Conservation (phyloP, 30 jellyfish, hydroid and myxozoan species). For the Hydractinia echinata region DNA sequence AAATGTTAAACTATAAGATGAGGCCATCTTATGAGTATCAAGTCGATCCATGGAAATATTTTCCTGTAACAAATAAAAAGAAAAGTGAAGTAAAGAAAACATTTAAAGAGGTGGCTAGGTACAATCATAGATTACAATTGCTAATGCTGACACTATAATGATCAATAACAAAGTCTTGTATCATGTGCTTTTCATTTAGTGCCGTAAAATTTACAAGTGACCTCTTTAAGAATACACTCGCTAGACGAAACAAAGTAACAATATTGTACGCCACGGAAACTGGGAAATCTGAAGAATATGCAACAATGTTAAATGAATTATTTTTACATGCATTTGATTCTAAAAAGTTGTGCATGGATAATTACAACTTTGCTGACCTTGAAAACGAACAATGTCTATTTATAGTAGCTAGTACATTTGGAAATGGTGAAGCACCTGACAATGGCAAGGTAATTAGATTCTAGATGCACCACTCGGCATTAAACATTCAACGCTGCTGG, state of each 20-base stretch:
- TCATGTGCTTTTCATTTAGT: conserved; percentile 24
- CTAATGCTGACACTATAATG: no score
- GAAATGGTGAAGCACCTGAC: conserved; percentile 97
- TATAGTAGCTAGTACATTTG: conserved; percentile 87
- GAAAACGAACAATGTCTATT: conserved; percentile 84
- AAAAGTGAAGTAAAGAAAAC: conserved; percentile 41
- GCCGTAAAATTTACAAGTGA: conserved; percentile 79
- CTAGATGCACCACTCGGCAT: no score
- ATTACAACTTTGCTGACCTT: conserved; percentile 65
- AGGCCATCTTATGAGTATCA: conserved; percentile 86
- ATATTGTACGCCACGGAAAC: conserved; percentile 91
- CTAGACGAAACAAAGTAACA: conserved; percentile 81
- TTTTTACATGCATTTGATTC: conserved; percentile 64
- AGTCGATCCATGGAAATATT: conserved; percentile 72
- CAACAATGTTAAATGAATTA: conserved; percentile 36
- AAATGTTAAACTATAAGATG: conserved; percentile 72
- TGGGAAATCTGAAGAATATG: conserved; percentile 74
- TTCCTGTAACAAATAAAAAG: conserved; percentile 31
- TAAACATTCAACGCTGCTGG: no score
- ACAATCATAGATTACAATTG: not conserved
- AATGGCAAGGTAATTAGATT: conserved; percentile 57
- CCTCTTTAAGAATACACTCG: conserved; percentile 76
- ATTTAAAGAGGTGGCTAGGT: conserved; percentile 81
- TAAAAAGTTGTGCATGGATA: conserved; percentile 58
- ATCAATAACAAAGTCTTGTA: no score